Percentiles rank a stretch among this genome's conserved stretches.
phyloP scores from a whole-genome alignment of 2,888 invertebrate species.

The Tetanocera ferruginea region DNA sequence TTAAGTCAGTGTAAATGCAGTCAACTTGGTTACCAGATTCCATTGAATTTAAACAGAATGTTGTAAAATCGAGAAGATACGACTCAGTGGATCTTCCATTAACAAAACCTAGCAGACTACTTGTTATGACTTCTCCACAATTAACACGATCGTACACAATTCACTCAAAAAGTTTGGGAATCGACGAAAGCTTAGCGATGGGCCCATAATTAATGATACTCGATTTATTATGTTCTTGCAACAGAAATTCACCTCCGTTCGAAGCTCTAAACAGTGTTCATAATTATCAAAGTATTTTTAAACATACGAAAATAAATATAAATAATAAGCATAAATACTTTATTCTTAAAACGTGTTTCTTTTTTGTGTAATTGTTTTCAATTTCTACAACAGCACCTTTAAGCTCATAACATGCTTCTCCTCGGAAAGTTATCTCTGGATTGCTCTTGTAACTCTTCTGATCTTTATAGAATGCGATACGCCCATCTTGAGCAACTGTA shows the following conservation, averaged over 20 bases:
- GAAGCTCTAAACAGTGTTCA: slow-evolving; percentile 75
- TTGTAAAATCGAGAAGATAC: too few relatives aligned
- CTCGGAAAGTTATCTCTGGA: slow-evolving; percentile 90
- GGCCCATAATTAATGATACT: too few relatives aligned
- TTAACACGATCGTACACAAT: too few relatives aligned
- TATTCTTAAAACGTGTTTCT: slow-evolving; percentile 98
- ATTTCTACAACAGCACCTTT: slow-evolving; percentile 88
- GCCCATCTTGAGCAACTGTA: slow-evolving; percentile 87
- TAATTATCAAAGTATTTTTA: background rate
- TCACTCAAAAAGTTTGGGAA: too few relatives aligned
- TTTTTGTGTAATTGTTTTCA: slow-evolving; percentile 98
- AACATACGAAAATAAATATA: slow-evolving; percentile 1
- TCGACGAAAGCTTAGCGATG: too few relatives aligned
- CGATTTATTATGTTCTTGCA: slow-evolving; percentile 98
- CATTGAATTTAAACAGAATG: too few relatives aligned
- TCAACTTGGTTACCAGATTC: too few relatives aligned
- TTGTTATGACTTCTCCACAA: too few relatives aligned
- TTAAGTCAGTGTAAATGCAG: too few relatives aligned
- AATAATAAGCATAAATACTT: slow-evolving; percentile 76
- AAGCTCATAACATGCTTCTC: slow-evolving; percentile 89
- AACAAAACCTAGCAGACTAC: too few relatives aligned
- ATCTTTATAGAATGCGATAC: slow-evolving; percentile 96
- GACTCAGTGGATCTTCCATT: too few relatives aligned
- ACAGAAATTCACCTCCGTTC: slow-evolving; percentile 95
- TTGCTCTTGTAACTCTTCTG: slow-evolving; percentile 89